These are phyloP conservation scores for Hydropotes inermis DNA, from an alignment of 2,113 vertebrate genomes.

Conservation along the genomic window DNA sequence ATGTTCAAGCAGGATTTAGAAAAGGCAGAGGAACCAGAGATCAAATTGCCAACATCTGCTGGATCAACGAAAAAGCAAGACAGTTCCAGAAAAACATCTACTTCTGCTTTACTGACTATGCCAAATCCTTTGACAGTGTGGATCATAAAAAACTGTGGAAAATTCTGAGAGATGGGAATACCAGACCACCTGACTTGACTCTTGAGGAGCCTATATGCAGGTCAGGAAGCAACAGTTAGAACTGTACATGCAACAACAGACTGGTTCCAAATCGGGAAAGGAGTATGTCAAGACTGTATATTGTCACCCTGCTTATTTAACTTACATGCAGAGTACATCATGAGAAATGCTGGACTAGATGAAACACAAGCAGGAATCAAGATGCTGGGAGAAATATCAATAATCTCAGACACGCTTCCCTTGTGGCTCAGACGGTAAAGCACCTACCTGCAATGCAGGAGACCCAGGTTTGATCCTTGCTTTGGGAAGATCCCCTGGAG, in stretches of 20 bases:
- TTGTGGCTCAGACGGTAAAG: neutral
- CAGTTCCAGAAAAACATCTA: neutral
- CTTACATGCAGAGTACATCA: neutral
- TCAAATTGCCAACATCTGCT: rapidly evolving
- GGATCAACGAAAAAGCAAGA: neutral
- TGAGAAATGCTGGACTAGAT: neutral
- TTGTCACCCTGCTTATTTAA: neutral
- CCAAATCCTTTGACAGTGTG: neutral
- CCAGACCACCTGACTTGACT: neutral
- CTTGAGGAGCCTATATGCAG: neutral
- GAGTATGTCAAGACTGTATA: neutral
- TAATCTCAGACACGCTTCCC: neutral
- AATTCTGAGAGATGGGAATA: neutral
- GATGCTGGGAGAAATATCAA: neutral
- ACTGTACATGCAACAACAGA: neutral
- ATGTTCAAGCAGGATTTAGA: neutral
- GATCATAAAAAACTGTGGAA: neutral
- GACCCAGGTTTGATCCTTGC: rapidly evolving
- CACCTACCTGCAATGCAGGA: neutral
- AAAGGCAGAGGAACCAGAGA: neutral
- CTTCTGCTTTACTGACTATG: neutral
- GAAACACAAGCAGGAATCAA: neutral
- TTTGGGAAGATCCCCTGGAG: neutral
- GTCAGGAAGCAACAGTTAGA: neutral
- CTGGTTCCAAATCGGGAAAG: neutral